These are phyloP conservation scores for Cartodere bifasciata DNA, from an alignment of 2,888 invertebrate genomes.

Conservation along the genomic window DNA sequence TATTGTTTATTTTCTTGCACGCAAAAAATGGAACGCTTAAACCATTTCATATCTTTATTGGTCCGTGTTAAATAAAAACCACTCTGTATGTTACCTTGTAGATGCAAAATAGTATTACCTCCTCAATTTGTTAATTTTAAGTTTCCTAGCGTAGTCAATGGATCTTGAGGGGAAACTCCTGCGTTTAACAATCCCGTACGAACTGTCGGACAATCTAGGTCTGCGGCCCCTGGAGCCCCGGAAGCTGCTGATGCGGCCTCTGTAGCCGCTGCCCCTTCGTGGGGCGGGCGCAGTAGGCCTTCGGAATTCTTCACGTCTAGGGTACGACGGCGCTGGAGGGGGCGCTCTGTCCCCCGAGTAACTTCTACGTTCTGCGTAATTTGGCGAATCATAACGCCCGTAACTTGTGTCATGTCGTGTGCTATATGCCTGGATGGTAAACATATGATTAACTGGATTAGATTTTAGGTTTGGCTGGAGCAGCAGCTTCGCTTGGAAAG, in stretches of 20 bases:
- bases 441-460: no score
- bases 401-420: constrained; percentile 36
- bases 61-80: no score
- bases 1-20: no score
- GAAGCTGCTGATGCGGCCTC: constrained; percentile 32
- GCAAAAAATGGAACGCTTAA: no score
- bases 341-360: constrained; percentile 37
- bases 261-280: constrained; percentile 26
- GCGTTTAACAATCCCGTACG: constrained; percentile 44
- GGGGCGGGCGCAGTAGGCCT: constrained; percentile 27
- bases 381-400: constrained; percentile 46
- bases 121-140: constrained; percentile 35
- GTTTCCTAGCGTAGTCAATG: constrained; percentile 32
- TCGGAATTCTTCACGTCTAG: constrained; percentile 31
- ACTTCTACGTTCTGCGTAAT: constrained; percentile 42
- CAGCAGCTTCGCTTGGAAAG: no score
- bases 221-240: constrained; percentile 36
- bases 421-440: constrained; percentile 34
- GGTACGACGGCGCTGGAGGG: constrained; percentile 24
- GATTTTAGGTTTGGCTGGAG: not conserved
- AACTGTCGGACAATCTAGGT: constrained; percentile 41
- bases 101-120: constrained; percentile 35
- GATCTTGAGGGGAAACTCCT: constrained; percentile 30
- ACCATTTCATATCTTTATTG: no score
- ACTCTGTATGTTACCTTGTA: no score